phyloP scores from a whole-genome alignment of 2,888 invertebrate species.

The Disparrhopalites patrizii region DNA sequence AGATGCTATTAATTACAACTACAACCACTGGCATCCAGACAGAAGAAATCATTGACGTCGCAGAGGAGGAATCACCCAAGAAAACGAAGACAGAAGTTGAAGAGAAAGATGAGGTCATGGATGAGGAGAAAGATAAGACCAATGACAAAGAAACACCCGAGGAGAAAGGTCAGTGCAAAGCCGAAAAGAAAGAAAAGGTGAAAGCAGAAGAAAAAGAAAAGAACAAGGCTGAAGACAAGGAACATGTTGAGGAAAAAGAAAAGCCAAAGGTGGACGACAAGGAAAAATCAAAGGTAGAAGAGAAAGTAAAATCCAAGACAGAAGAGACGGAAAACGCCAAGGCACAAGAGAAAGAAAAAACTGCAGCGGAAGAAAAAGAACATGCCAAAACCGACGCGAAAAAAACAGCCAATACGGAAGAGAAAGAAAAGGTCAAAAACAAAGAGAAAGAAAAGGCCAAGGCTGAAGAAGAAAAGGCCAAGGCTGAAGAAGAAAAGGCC shows the following conservation, averaged over 20 bases:
- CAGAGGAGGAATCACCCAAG: background rate
- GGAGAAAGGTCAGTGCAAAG: background rate
- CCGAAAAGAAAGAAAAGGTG: background rate
- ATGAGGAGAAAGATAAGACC: background rate
- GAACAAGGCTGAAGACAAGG: background rate
- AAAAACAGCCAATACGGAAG: slow-evolving; percentile 1
- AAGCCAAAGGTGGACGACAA: slow-evolving; percentile 5
- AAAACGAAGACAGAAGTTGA: background rate
- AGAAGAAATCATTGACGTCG: too few relatives aligned
- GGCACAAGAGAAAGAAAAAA: too few relatives aligned
- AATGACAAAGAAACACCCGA: background rate
- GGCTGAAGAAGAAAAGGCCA: slow-evolving; percentile 14
- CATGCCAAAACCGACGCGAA: background rate
- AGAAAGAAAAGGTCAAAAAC: background rate
- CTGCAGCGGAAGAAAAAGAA: slow-evolving; percentile 5
- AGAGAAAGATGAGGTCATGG: too few relatives aligned
- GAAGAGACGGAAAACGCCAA: background rate
- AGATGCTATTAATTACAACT: too few relatives aligned
- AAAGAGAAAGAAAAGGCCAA: slow-evolving; percentile 9
- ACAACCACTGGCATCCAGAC: too few relatives aligned
- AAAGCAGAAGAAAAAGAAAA: slow-evolving; percentile 4
- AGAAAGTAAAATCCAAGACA: slow-evolving; percentile 18
- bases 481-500: background rate
- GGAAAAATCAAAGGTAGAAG: background rate
- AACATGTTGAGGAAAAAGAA: background rate